Base-by-base conservation (phyloP, 2,888 invertebrate genomes). In the Cosmopolites sordidus region DNA sequence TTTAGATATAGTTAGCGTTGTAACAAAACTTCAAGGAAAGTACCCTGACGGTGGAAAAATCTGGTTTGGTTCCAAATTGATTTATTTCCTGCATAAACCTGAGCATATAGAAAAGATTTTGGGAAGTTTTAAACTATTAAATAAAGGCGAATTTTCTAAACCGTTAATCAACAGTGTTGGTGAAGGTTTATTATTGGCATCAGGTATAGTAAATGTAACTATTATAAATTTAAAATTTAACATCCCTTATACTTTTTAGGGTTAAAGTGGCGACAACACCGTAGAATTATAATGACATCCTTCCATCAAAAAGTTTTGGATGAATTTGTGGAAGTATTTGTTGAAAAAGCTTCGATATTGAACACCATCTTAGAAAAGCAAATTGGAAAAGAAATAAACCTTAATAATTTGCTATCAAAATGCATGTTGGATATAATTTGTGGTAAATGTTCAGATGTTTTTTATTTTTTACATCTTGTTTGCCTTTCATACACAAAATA, bases 351-450 rank as follows among this genome's bases (percentile, higher is more conserved):
- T 38, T 68, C 73, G 9, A 75, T 75, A 40, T 65, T 87, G 56
- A 65, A 73, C 0, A 62, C 78, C 1, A 74, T 75, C 39, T 65
- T 84, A 17, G 61, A 68, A 48, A 69, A 71, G 27, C 64, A 69
- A 51, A 61, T 67, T 17, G 75, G 71, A 1, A 69, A 71, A 47
- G 71, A 69, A 1, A 76, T 81, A 50, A 77, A 84, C 58, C 71
- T 81, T 5, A 80, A 75, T 61, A 76, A 76, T 51, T 76, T 76
- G 54, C 67, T 82, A 22, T 78, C 80, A 0, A 73, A 76, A 3
- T 82, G 81, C 64, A 79, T 80, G 62, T 68, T 84, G 62, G 83
- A 83, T 65, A 79, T 82, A 51, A 80, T 83, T 16, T 82, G 81
- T 65, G 82, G 83, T 83, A 67, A 71, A 70, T 62, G n/a, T n/a